Percentiles rank a stretch among this genome's conserved stretches.
Evolutionary conservation across 2,113 vertebrate genomes (phyloP).

Genomic region (Oreochromis spilurus): DNA sequence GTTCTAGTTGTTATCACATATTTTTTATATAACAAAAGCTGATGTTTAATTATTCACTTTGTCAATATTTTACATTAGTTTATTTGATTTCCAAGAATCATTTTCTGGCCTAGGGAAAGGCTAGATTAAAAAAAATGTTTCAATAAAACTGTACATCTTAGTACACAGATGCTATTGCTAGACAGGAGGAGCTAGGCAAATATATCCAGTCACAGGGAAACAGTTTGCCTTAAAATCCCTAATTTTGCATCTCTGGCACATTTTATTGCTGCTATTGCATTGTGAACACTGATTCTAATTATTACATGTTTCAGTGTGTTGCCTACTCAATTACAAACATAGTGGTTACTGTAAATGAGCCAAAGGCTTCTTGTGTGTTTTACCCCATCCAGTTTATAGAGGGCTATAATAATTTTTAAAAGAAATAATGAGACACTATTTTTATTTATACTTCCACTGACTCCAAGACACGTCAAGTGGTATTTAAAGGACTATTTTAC

Average conservation of each 20-base stretch:
- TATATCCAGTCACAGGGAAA: background rate
- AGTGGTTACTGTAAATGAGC: background rate
- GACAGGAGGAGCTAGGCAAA: background rate
- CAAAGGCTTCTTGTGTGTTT: background rate
- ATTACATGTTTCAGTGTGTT: background rate
- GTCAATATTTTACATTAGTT: background rate
- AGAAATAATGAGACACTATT: background rate
- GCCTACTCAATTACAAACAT: background rate
- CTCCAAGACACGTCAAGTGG: background rate
- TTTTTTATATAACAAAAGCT: background rate
- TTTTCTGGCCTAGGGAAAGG: background rate
- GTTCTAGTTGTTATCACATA: background rate
- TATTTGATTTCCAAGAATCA: rapidly evolving
- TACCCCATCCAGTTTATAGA: background rate
- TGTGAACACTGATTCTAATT: background rate
- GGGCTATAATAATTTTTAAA: background rate
- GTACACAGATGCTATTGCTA: background rate
- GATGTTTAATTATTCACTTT: background rate
- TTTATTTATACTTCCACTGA: background rate
- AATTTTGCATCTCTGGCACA: background rate
- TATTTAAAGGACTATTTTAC: background rate
- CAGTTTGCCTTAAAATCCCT: background rate
- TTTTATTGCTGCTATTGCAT: background rate
- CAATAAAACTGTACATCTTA: background rate
- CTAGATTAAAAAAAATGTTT: background rate